Evolutionary conservation across 2,113 vertebrate genomes (phyloP), one percentile per base, ranked within the genome.

Genomic region (Plestiodon gilberti): DNA sequence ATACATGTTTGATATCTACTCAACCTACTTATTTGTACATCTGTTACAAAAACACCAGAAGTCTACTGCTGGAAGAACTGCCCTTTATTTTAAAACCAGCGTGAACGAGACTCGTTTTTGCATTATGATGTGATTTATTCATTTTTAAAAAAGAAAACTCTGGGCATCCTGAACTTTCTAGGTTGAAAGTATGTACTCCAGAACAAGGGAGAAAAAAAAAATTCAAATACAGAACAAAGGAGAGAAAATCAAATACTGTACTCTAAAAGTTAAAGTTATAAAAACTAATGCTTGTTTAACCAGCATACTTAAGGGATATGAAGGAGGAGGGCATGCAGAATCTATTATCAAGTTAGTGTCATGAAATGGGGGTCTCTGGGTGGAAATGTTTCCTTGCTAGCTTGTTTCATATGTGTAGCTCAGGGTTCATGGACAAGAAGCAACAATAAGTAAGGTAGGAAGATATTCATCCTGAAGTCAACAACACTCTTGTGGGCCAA

Each of bases 231-330:
- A 74, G 40, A 38, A 74, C 43, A 74, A 9, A 43, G 8, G 38
- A 38, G 40, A 9, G 40, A 28, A 20, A 22, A 9, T 22, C 23
- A 74, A 43, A n/a, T n/a, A n/a, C n/a, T n/a, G 9, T 3, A 7
- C 28, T 52, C 11, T n/a, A n/a, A 71, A 71, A 38, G 33, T 38
- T 8, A 40, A 71, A 71, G 74, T n/a, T 78, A 81, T 83, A 52
- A 33, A 22, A 78, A 57, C 87, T 48, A 84, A 1, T n/a, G 2
- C 1, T 71, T 83, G 3, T 88, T 84, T 88, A 75, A 84, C 30
- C 11, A 65, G 30, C 20, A 84, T 81, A 20, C 25, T 67, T 67
- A 38, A 57, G 22, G 55, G 30, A 78, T 48, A 48, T 48, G 43
- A 33, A 57, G n/a, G 43, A 48, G 4, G 43, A 48, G 8, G 43